A percentile compares a stretch with the other conserved stretches of the same genome.
Evolutionary conservation across 2,797 vertebrate genomes (phyloP).

Genomic region (Melanotaenia trifasciata): DNA sequence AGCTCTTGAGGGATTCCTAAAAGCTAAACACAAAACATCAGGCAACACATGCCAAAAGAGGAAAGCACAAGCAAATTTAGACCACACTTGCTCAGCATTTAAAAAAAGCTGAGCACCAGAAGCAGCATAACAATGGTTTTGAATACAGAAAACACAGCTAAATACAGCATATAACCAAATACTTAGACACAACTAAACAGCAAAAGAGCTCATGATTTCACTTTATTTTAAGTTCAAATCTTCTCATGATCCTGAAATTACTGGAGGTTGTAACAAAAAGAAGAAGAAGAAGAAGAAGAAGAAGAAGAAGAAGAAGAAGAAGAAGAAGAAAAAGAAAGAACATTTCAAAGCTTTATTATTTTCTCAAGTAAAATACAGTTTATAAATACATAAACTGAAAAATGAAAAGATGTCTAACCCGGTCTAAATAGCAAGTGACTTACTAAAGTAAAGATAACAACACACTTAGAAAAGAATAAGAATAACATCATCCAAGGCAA

Average conservation of each 20-base stretch:
- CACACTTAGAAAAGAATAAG: neutral
- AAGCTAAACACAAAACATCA: neutral
- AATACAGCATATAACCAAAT: neutral
- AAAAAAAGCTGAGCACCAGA: neutral
- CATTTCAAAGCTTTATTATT: neutral
- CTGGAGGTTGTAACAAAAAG: neutral
- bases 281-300: too few relatives aligned
- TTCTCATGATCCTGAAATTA: neutral
- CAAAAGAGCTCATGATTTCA: neutral
- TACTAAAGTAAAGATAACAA: neutral
- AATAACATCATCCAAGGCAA: neutral
- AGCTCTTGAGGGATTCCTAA: neutral
- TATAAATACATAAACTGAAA: neutral
- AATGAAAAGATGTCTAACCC: neutral
- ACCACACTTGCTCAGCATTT: conserved; percentile 1
- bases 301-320: too few relatives aligned
- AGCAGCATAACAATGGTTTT: neutral
- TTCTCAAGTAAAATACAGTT: neutral
- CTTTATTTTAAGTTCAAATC: neutral
- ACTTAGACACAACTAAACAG: neutral
- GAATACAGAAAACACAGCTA: neutral
- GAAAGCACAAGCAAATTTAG: conserved; percentile 7
- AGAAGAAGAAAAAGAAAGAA: neutral
- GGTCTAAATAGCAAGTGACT: neutral
- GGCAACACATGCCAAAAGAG: neutral